A percentile compares a stretch with the other conserved stretches of the same genome.
Conservation (phyloP, 2,888 invertebrate genomes). For the Dione juno region DNA sequence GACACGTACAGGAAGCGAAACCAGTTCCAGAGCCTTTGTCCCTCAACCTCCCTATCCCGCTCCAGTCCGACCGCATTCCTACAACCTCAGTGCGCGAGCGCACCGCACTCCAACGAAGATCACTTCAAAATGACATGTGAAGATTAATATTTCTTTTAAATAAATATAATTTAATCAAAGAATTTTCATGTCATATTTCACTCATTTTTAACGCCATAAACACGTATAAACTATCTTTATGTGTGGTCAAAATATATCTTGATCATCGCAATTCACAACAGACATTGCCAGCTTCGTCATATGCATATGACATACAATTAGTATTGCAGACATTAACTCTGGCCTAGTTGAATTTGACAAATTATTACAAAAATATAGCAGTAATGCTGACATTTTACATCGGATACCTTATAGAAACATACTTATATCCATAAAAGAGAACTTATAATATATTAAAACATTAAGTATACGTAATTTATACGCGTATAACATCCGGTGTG, state of each 20-base stretch:
- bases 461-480: background rate
- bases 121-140: constrained; percentile 40
- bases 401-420: background rate
- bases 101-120: constrained; percentile 55
- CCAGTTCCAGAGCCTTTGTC: constrained; percentile 81
- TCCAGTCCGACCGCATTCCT: constrained; percentile 77
- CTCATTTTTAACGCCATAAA: background rate
- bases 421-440: background rate
- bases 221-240: too few relatives aligned
- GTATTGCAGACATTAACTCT: too few relatives aligned
- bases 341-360: too few relatives aligned
- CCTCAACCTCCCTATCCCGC: constrained; percentile 68
- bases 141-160: background rate
- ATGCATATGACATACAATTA: too few relatives aligned
- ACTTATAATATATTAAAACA: constrained; percentile 2
- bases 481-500: constrained; percentile 13
- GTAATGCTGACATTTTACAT: too few relatives aligned
- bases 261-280: too few relatives aligned
- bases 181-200: too few relatives aligned
- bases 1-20: constrained; percentile 84
- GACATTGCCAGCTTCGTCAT: too few relatives aligned
- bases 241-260: too few relatives aligned
- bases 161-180: background rate
- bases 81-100: constrained; percentile 71
- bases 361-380: too few relatives aligned